Evolutionary conservation across 1,140 invertebrate species (phyloP), one percentile per base, ranked within the genome.

Genomic region (Nixonia krombeini): DNA sequence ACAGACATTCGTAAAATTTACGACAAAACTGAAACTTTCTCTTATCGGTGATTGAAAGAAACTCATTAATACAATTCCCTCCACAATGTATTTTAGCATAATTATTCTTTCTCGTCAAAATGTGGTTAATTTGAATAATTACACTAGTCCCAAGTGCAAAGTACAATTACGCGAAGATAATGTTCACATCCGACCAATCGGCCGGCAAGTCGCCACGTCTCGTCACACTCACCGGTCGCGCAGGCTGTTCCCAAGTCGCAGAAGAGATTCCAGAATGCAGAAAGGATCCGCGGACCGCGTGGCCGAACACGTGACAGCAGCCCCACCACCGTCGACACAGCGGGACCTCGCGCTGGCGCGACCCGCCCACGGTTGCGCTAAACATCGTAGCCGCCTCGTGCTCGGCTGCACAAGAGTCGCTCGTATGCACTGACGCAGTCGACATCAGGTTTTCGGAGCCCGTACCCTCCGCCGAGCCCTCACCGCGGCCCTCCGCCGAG

Each of bases 251-350:
- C 50, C 50, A 50, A 38, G 7, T 7, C 21, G 16, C 25, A 56
- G 31, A 56, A 26, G 38, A 51, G 29, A 23, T 33, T 42, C 38
- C 23, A 40, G 57, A 65, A 56, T 57, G 26, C n/a, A 59, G 42
- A 46, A 67, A 41, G 37, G 17, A 66, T 66, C 64, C 70, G 31
- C 51, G 65, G 37, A 78, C 78, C 80, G 70, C 80, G 80, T 82
- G 80, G 81, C 53, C 73, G 71, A 78, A 74, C 79, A 83, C 81
- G 78, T 83, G 80, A 82, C 74, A 76, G 64, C 25, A 23, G 44
- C 63, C 74, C 79, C 76, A 69, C 77, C 68, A 59, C 57, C 25
- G 28, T 26, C 35, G 50, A 40, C 17, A n/a, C 2, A 41, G 47
- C 17, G 42, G 47, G 41, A 53, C 59, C 63, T 55, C 68, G 72